Conservation (phyloP, 2,113 vertebrate genomes). For the Muntiacus muntjak region DNA sequence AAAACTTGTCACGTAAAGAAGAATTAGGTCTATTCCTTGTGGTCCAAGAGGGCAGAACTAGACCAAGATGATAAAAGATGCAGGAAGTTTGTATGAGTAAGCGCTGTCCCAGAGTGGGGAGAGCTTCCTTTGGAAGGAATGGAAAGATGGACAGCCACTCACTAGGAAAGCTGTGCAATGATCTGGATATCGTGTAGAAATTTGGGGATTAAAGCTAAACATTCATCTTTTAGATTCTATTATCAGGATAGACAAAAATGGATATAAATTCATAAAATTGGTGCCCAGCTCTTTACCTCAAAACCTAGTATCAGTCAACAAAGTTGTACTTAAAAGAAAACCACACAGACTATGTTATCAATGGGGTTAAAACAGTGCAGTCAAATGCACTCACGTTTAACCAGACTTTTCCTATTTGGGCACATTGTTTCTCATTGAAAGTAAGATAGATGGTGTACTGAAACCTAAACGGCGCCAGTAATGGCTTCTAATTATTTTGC, state of each 20-base stretch:
- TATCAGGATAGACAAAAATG: neutral
- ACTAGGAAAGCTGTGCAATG: neutral
- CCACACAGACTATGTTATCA: neutral
- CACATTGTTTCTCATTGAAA: conserved; percentile 68
- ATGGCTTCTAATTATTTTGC: conserved; percentile 76
- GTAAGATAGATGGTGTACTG: conserved; percentile 67
- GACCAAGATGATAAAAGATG: neutral
- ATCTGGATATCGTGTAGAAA: neutral
- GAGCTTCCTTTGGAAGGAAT: neutral
- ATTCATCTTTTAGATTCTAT: conserved; percentile 9
- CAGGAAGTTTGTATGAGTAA: neutral
- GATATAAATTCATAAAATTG: neutral
- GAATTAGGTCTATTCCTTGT: neutral
- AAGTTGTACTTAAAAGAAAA: conserved; percentile 20
- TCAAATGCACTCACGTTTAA: neutral
- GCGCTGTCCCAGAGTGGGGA: neutral
- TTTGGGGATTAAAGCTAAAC: neutral
- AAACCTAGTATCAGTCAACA: neutral
- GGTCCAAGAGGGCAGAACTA: neutral
- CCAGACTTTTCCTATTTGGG: conserved; percentile 30
- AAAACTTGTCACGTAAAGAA: neutral
- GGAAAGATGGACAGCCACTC: neutral
- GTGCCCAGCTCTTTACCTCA: neutral
- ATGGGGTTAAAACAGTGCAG: neutral
- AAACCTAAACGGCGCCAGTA: conserved; percentile 65